phyloP scores from a whole-genome alignment of 2,888 invertebrate genomes.

The Lasioglossum pauxillum region DNA sequence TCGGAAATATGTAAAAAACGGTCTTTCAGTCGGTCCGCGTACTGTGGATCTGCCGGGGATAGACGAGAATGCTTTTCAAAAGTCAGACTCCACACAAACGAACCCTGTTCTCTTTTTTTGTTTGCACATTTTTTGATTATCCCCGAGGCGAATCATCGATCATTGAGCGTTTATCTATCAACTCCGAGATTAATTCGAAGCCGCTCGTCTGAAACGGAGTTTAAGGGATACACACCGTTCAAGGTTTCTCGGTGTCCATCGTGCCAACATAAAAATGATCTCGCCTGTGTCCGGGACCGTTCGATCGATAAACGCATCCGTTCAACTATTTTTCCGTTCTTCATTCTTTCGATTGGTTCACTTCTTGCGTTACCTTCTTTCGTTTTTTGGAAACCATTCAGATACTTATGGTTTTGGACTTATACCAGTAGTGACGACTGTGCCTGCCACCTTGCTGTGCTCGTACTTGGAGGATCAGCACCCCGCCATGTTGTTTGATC shows the following conservation, averaged over 20 bases:
- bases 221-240: not conserved
- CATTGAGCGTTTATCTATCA: not conserved
- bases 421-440: constrained; percentile 80
- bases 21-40: not conserved
- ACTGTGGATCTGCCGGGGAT: not conserved
- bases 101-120: not conserved
- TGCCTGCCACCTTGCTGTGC: constrained; percentile 82
- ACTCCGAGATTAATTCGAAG: not conserved
- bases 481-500: constrained; percentile 72
- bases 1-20: not conserved
- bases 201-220: not conserved
- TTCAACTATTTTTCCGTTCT: constrained; percentile 56
- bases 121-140: not conserved
- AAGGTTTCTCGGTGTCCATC: constrained; percentile 54
- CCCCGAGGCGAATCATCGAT: not conserved
- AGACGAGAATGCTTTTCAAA: not conserved
- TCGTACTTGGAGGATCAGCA: constrained; percentile 81
- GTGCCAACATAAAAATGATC: constrained; percentile 52
- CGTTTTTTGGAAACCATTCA: constrained; percentile 58
- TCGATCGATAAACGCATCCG: constrained; percentile 24
- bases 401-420: constrained; percentile 70
- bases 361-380: constrained; percentile 55
- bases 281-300: constrained; percentile 63
- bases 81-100: not conserved
- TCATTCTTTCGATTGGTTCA: constrained; percentile 54